Evolutionary conservation across 2,797 vertebrate genomes (phyloP), one percentile per base, ranked within the genome.

Genomic region (Limosa lapponica): DNA sequence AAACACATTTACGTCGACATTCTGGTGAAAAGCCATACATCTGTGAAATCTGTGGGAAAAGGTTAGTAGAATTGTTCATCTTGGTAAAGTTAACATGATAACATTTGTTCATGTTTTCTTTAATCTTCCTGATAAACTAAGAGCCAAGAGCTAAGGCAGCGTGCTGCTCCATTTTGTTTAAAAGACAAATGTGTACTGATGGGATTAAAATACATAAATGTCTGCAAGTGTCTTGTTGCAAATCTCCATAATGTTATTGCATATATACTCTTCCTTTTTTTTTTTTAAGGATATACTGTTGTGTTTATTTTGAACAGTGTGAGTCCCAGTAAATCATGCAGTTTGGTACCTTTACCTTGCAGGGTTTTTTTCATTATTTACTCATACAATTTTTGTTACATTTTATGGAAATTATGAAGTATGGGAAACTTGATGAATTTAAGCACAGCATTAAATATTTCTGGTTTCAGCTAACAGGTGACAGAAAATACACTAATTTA

Each of bases 1-100:
- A 99, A 97, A 99, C 99, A 59, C 99, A 99, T 97, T 97, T 99
- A 88, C 98, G 99, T 11, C 98, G 99, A 55, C 99, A 99, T 95
- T 99, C 99, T 66, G 99, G 99, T 95, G 99, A 99, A 86, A 99
- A 99, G 87, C 99, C 99, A 1, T 99, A 99, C 96, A 99, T 99
- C 94, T 99, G 99, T 97, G 99, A 99, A 94, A 98, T 99, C 94
- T 99, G 99, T 91, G 99, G 99, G 46, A 99, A 99, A 98, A 99
- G 99, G 99, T 99, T 95, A 97, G 98, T 96, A 78, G 74, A 71
- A 32, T 32, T 86, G 28, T 32, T 82, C n/a, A 22, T 39, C 39
- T 49, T 41, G 17, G 8, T 82, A 17, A 73, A 81, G 36, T 34
- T 73, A 67, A 39, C 30, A 6, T 25, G 24, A 18, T 49, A 82